Percentiles rank a stretch among this genome's conserved stretches.
Conservation (phyloP, 2,797 vertebrate species). For the Liparis tanakae region DNA sequence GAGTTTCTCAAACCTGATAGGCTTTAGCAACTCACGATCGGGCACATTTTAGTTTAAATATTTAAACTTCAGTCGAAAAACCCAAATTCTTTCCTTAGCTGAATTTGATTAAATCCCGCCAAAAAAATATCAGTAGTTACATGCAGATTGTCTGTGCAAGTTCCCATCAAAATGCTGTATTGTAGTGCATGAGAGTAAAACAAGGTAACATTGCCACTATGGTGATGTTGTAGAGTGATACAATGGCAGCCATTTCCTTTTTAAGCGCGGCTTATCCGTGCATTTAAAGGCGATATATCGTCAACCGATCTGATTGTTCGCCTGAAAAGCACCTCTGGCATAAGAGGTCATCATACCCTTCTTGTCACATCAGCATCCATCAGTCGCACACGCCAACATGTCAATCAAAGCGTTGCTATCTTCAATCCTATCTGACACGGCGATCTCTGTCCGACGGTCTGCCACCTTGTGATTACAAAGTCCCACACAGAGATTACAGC, state of each 20-base stretch:
- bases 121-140: too few species aligned
- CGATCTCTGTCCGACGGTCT: slow-evolving; percentile 62
- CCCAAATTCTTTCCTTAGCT: too few species aligned
- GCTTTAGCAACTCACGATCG: too few species aligned
- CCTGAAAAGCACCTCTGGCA: slow-evolving; percentile 4
- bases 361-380: slow-evolving; percentile 57
- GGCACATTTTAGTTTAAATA: too few species aligned
- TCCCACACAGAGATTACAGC: slow-evolving; percentile 39
- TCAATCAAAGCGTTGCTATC: slow-evolving; percentile 64
- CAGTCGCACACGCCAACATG: slow-evolving; percentile 38
- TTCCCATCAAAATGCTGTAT: slow-evolving; percentile 22
- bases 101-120: too few species aligned
- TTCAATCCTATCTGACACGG: slow-evolving; percentile 63
- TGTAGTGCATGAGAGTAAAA: slow-evolving; percentile 8
- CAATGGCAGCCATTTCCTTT: slow-evolving; percentile 17
- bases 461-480: slow-evolving; percentile 55
- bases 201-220: not conserved
- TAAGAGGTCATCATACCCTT: slow-evolving; percentile 51
- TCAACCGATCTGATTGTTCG: slow-evolving; percentile 25
- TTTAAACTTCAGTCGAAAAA: too few species aligned
- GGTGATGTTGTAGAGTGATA: not conserved
- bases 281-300: slow-evolving; percentile 31
- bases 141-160: not conserved
- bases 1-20: too few species aligned
- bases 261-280: slow-evolving; percentile 6